Percentiles rank a stretch among this genome's conserved stretches.
phyloP scores from a whole-genome alignment of 2,888 invertebrate species.

The Drosophila hawaiiensis region DNA sequence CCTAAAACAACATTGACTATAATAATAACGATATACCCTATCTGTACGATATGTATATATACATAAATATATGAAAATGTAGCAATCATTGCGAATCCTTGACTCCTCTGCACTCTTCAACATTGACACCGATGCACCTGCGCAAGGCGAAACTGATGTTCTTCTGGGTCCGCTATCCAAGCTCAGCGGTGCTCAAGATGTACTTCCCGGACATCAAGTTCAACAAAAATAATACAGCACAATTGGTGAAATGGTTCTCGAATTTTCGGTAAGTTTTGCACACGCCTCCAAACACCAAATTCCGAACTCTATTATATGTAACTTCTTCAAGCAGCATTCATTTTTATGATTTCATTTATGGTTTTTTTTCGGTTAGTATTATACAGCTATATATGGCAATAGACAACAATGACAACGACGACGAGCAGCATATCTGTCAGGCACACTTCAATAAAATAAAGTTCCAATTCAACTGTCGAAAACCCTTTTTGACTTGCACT shows the following conservation, averaged over 20 bases:
- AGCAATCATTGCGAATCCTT: constrained; percentile 88
- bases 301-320: constrained; percentile 12
- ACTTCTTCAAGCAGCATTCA: constrained; percentile 70
- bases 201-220: constrained; percentile 99
- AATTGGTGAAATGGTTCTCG: constrained; percentile 99
- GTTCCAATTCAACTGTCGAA: constrained; percentile 64
- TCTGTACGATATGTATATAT: constrained; percentile 23
- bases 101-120: constrained; percentile 96
- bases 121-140: constrained; percentile 99
- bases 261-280: constrained; percentile 96
- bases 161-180: constrained; percentile 99
- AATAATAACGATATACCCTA: constrained; percentile 17
- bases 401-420: constrained; percentile 1
- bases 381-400: constrained; percentile 3
- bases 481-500: constrained; percentile 67
- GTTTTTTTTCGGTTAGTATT: constrained; percentile 18
- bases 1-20: constrained; percentile 60
- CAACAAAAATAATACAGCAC: constrained; percentile 99
- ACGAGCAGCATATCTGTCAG: constrained; percentile 31
- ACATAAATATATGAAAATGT: constrained; percentile 46
- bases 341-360: constrained; percentile 68
- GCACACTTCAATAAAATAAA: constrained; percentile 21
- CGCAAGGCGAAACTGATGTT: constrained; percentile 99
- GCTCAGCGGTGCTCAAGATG: constrained; percentile 99
- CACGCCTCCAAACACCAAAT: constrained; percentile 2